Conservation (phyloP, 2,888 invertebrate species). For the Calephelis perditalis region DNA sequence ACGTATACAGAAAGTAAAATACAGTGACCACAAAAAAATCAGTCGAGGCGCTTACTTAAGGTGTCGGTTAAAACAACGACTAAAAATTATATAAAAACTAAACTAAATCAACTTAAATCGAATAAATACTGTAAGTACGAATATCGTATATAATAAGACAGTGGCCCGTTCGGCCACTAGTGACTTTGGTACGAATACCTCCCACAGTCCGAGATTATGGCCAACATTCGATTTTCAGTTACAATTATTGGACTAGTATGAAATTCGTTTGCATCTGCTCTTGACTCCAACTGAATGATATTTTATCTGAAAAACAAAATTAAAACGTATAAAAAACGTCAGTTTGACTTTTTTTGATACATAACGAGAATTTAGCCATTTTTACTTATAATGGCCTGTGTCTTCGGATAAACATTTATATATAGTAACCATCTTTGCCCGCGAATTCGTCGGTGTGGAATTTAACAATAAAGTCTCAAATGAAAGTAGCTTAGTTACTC, state of each 20-base stretch:
- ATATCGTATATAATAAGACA: slow-evolving; percentile 31
- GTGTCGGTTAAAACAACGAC: slow-evolving; percentile 26
- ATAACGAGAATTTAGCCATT: too few species aligned
- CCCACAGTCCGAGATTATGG: slow-evolving; percentile 58
- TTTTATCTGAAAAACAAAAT: too few species aligned
- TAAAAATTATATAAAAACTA: slow-evolving; percentile 42
- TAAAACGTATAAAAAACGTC: too few species aligned
- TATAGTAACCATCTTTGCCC: too few species aligned
- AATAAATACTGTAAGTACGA: slow-evolving; percentile 77
- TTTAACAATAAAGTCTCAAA: too few species aligned
- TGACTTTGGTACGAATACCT: slow-evolving; percentile 65
- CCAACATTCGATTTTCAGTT: slow-evolving; percentile 69
- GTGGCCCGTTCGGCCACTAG: slow-evolving; percentile 26
- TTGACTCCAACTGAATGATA: slow-evolving; percentile 26
- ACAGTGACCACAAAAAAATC: slow-evolving; percentile 18
- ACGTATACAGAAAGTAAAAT: not conserved
- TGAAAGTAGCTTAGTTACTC: too few species aligned
- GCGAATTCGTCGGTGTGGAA: too few species aligned
- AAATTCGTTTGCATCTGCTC: slow-evolving; percentile 58
- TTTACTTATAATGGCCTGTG: too few species aligned
- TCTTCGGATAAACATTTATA: too few species aligned
- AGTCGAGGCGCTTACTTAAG: slow-evolving; percentile 26
- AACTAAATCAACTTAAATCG: slow-evolving; percentile 57
- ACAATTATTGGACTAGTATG: slow-evolving; percentile 71
- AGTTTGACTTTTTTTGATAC: too few species aligned